A percentile compares a stretch with the other conserved stretches of the same genome.
phyloP scores from a whole-genome alignment of 2,888 invertebrate genomes.

The Chloroclystis v-ata region DNA sequence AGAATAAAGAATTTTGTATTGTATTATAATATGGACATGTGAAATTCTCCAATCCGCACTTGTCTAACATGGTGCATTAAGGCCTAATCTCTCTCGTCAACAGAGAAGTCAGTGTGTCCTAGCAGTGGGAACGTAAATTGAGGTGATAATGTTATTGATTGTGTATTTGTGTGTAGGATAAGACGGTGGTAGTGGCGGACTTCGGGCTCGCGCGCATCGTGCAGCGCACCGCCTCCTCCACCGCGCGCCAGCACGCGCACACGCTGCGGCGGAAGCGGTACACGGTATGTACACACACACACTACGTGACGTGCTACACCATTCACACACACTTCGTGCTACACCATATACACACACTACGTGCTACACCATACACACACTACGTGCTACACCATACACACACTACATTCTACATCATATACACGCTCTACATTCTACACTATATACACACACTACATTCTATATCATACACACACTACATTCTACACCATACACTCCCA shows the following conservation, averaged over 20 bases:
- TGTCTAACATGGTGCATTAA: too few species aligned
- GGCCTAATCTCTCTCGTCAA: too few species aligned
- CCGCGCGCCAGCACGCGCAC: constrained; percentile 39
- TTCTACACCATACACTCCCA: not conserved
- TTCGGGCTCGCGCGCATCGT: constrained; percentile 94
- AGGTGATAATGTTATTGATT: too few species aligned
- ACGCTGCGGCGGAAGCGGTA: constrained; percentile 89
- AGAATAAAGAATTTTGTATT: too few species aligned
- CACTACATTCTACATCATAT: not conserved
- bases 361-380: not conserved
- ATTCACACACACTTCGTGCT: not conserved
- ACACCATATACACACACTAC: not conserved
- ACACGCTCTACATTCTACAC: not conserved
- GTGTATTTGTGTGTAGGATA: constrained; percentile 78
- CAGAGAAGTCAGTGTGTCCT: too few species aligned
- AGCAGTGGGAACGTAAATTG: too few species aligned
- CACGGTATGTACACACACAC: constrained; percentile 75
- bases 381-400: not conserved
- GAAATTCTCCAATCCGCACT: too few species aligned
- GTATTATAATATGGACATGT: too few species aligned
- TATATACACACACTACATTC: not conserved
- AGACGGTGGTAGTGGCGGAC: constrained; percentile 95
- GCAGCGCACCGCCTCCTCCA: constrained; percentile 70
- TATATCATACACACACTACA: not conserved
- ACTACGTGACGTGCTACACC: not conserved